Conservation (phyloP, 2,888 invertebrate species). For the Trichopria drosophilae region DNA sequence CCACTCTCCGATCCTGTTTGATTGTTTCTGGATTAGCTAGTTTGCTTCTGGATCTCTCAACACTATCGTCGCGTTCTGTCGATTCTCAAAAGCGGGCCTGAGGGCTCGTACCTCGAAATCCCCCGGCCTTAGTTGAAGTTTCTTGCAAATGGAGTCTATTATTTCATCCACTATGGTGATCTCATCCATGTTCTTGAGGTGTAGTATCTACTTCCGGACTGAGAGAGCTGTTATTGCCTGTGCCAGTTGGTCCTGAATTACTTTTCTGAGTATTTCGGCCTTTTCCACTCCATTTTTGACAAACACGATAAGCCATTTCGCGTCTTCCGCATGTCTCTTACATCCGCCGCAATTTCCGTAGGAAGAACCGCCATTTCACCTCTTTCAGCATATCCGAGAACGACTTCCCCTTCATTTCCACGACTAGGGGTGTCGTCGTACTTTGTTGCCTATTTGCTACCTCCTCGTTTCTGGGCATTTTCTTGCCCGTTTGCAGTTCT, state of each 20-base stretch:
- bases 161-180: conserved; percentile 24
- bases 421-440: too few species aligned
- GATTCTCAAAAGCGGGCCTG: conserved; percentile 30
- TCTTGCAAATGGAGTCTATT: too few species aligned
- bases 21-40: too few species aligned
- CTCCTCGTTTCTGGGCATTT: not conserved
- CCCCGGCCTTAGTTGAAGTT: conserved; percentile 6
- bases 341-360: conserved; percentile 11
- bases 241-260: conserved; percentile 14
- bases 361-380: conserved; percentile 22
- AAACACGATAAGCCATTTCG: too few species aligned
- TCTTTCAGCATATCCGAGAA: conserved; percentile 21
- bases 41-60: too few species aligned
- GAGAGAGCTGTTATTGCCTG: not conserved
- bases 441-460: too few species aligned
- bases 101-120: conserved; percentile 31
- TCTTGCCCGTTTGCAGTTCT: too few species aligned
- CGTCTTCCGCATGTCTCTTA: too few species aligned
- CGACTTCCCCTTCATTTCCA: conserved; percentile 11
- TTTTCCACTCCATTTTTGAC: too few species aligned
- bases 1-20: conserved; percentile 21
- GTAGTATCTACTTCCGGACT: too few species aligned
- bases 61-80: too few species aligned
- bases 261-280: too few species aligned
- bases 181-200: conserved; percentile 30